Percentiles rank a stretch among this genome's conserved stretches.
Conservation (phyloP, 2,113 vertebrate genomes). For the Calyptomena viridis region DNA sequence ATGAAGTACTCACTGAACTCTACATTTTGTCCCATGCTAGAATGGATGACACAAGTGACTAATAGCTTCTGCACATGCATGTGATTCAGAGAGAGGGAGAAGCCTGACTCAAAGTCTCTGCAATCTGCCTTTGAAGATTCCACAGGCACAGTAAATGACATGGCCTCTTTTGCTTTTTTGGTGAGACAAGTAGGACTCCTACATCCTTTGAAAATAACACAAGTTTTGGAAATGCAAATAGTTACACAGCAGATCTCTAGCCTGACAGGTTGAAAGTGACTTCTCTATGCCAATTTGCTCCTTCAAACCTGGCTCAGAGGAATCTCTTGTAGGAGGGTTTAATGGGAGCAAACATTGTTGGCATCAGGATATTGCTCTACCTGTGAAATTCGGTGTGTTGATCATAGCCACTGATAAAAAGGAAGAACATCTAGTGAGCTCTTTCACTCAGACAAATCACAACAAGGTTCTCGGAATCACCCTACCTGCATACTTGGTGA, state of each 20-base stretch:
- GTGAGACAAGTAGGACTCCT: background rate
- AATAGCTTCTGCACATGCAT: background rate
- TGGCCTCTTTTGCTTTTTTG: background rate
- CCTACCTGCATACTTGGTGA: background rate
- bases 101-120: background rate
- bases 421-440: background rate
- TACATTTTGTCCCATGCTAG: background rate
- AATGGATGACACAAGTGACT: background rate
- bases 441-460: background rate
- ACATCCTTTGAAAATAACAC: background rate
- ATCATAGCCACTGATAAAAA: background rate
- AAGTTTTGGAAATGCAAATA: accelerated
- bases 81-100: background rate
- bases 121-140: background rate
- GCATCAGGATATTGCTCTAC: background rate
- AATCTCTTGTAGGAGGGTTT: background rate
- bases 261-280: background rate
- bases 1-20: background rate
- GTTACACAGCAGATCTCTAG: background rate
- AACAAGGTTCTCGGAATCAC: background rate
- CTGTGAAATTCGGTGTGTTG: background rate
- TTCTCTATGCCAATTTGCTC: background rate
- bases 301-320: background rate
- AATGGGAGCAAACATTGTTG: background rate
- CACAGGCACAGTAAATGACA: background rate